Evolutionary conservation across 2,113 vertebrate species (phyloP), one percentile per base, ranked within the genome.

Genomic region (Phalacrocorax pelagicus): DNA sequence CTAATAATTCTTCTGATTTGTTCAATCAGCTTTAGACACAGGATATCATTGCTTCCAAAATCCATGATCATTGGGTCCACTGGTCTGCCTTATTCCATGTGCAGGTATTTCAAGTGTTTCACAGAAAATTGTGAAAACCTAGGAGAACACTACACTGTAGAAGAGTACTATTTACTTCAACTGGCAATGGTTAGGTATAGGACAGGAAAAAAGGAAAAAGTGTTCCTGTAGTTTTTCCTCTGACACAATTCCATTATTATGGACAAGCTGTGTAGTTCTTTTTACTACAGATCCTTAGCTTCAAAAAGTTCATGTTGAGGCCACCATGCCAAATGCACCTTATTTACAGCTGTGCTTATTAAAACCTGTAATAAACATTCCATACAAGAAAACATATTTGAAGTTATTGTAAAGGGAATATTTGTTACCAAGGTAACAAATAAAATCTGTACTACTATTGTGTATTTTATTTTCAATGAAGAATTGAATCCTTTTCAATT

Each of bases 401-500:
- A 97, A 93, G 86, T 89, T 97, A 90, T 96, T 94, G 46, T 75
- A 95, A 75, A 95, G 55, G 80, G 91, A 95, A 92, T 91, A 93
- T 88, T 86, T 91, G 90, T 97, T 97, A 96, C 95, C 93, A 93
- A 84, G 94, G 92, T 93, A 97, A 96, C 96, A 96, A 97, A 96
- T 97, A 96, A 94, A 96, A 97, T 94, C 82, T 75, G 15, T 88
- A 75, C 51, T 88, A 91, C 70, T 86, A 57, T 72, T 94, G 44
- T 83, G 11, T 92, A 92, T 78, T 97, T 96, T 96, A 95, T 94
- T 98, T 97, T 96, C 86, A 96, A 70, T 88, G 83, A 97, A 93
- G 75, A 95, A 92, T 73, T 95, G 59, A 96, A 94, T 92, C 40
- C 40, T 97, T 97, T 97, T 96, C 92, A 97, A 94, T 98, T 98